These are phyloP conservation scores for Idaea dimidiata DNA, from an alignment of 2,888 invertebrate species.

Conservation along the genomic window DNA sequence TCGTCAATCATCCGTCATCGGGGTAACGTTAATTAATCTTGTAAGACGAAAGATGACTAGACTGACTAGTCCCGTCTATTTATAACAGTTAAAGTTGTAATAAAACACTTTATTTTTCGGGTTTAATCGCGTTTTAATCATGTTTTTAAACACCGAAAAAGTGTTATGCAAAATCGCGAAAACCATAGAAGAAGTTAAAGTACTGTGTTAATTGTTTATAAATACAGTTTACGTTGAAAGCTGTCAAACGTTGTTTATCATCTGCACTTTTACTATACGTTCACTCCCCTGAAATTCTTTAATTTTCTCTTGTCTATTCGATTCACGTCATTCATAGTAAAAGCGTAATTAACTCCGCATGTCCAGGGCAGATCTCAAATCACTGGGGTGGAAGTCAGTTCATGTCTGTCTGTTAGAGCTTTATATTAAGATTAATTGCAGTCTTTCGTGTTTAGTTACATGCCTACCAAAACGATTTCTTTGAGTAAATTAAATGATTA, in stretches of 20 bases:
- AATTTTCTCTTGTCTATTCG: background rate
- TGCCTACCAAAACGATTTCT: background rate
- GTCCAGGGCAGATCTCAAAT: slow-evolving; percentile 21
- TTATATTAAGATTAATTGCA: slow-evolving; percentile 28
- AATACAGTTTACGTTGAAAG: background rate
- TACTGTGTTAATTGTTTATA: too few species aligned
- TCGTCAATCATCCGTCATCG: slow-evolving; percentile 26
- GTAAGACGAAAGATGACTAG: background rate
- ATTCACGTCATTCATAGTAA: slow-evolving; percentile 1
- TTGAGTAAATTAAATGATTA: background rate
- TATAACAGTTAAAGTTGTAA: too few species aligned
- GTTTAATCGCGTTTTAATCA: too few species aligned
- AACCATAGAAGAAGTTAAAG: too few species aligned
- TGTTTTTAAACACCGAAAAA: too few species aligned
- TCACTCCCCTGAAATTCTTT: slow-evolving; percentile 2
- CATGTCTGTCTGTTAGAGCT: slow-evolving; percentile 23
- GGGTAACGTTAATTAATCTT: slow-evolving; percentile 22
- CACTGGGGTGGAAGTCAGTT: slow-evolving; percentile 28
- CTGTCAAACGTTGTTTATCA: background rate
- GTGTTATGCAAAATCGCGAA: too few species aligned
- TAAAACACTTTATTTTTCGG: too few species aligned
- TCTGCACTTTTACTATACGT: background rate
- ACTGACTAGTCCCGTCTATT: background rate
- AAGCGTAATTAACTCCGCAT: slow-evolving; percentile 12
- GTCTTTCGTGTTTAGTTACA: slow-evolving; percentile 23